phyloP scores from a whole-genome alignment of 2,888 invertebrate species.

The Drosophila ezoana region DNA sequence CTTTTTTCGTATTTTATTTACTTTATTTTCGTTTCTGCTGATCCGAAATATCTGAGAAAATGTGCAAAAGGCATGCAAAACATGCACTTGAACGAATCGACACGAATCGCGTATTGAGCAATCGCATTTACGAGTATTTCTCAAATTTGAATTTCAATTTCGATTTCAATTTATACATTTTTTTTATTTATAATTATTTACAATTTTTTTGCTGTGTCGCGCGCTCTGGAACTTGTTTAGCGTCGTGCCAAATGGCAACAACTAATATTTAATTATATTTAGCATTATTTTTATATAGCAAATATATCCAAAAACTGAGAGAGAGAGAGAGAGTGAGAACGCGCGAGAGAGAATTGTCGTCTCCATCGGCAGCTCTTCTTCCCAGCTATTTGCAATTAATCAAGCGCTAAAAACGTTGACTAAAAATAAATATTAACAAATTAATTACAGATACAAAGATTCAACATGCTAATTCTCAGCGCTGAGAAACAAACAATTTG shows the following conservation, averaged over 20 bases:
- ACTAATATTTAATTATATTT: conserved; percentile 64
- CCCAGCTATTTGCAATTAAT: conserved; percentile 61
- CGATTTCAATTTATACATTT: conserved; percentile 22
- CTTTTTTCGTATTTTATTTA: neutral
- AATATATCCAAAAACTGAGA: conserved; percentile 28
- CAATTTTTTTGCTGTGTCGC: neutral
- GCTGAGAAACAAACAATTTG: conserved; percentile 11
- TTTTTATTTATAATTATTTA: conserved; percentile 26
- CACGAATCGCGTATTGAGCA: conserved; percentile 41
- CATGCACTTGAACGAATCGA: conserved; percentile 59
- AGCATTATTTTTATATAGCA: conserved; percentile 57
- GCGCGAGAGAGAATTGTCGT: conserved; percentile 10
- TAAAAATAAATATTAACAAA: conserved; percentile 79
- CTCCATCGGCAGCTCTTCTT: conserved; percentile 1
- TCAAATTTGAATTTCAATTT: conserved; percentile 35
- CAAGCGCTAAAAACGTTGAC: conserved; percentile 65
- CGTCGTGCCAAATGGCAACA: conserved; percentile 73
- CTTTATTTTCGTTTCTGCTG: conserved; percentile 18
- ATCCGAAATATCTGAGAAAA: conserved; percentile 37
- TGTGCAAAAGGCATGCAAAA: conserved; percentile 50
- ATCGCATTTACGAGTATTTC: conserved; percentile 26
- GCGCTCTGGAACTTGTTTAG: conserved; percentile 49
- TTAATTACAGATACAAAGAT: conserved; percentile 55
- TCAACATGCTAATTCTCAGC: conserved; percentile 29
- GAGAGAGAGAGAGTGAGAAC: neutral